A percentile compares a stretch with the other conserved stretches of the same genome.
Conservation (phyloP, 2,888 invertebrate genomes). For the Ophion ventricosus region DNA sequence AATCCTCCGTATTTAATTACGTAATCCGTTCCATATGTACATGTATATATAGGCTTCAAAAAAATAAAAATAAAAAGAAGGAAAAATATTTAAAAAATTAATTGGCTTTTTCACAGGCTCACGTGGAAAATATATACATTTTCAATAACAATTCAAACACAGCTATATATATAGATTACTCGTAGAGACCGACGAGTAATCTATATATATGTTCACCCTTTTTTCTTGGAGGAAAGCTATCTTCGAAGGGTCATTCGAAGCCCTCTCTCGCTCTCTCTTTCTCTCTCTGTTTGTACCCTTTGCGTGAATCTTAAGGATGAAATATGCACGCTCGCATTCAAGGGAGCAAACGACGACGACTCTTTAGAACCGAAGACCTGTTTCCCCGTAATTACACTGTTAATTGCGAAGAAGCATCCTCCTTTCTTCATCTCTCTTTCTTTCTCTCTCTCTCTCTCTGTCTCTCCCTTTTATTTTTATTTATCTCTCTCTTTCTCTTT, state of each 20-base stretch:
- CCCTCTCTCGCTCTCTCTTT: constrained; percentile 11
- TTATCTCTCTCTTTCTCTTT: constrained; percentile 50
- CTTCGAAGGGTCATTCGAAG: constrained; percentile 75
- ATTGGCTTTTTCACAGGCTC: too few relatives aligned
- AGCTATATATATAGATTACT: too few relatives aligned
- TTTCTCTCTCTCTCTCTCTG: constrained; percentile 42
- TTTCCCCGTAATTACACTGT: constrained; percentile 77
- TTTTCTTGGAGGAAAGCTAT: constrained; percentile 58
- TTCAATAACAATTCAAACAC: too few relatives aligned
- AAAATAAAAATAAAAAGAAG: too few relatives aligned
- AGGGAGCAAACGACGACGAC: constrained; percentile 56
- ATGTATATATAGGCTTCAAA: too few relatives aligned
- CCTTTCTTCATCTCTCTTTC: constrained; percentile 52
- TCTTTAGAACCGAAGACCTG: constrained; percentile 67
- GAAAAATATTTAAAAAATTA: too few relatives aligned
- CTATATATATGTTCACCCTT: constrained; percentile 27
- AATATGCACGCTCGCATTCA: constrained; percentile 74
- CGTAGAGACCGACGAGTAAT: too few relatives aligned
- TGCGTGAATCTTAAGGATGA: constrained; percentile 77
- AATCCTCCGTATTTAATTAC: too few relatives aligned
- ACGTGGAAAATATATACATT: too few relatives aligned
- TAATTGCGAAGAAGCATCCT: constrained; percentile 74
- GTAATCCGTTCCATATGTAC: too few relatives aligned
- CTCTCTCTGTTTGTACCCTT: constrained; percentile 64
- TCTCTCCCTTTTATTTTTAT: constrained; percentile 42